These are phyloP conservation scores for Falco punctatus DNA, from an alignment of 2,113 vertebrate genomes.

Conservation along the genomic window DNA sequence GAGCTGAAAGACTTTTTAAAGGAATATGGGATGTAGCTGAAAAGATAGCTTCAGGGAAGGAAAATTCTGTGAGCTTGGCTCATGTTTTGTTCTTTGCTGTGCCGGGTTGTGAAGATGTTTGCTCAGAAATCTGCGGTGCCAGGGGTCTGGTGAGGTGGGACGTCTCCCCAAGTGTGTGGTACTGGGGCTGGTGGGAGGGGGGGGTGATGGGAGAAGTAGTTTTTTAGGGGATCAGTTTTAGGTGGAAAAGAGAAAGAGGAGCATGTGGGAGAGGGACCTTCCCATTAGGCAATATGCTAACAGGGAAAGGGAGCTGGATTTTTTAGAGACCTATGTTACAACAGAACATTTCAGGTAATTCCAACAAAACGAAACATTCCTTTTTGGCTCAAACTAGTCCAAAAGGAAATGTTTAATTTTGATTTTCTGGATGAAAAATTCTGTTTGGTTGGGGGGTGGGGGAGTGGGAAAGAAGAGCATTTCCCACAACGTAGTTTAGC, in stretches of 20 bases:
- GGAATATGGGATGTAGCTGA: not conserved
- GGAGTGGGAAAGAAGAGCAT: not conserved
- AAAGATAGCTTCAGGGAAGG: not conserved
- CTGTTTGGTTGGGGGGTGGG: accelerated
- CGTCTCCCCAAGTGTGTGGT: accelerated
- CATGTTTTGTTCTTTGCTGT: not conserved
- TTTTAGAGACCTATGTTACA: not conserved
- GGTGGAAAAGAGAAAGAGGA: not conserved
- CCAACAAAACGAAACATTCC: not conserved
- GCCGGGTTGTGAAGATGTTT: not conserved
- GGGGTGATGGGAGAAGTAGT: not conserved
- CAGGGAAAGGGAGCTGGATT: not conserved
- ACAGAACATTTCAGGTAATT: not conserved
- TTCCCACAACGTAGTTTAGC: not conserved
- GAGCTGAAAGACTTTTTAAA: not conserved
- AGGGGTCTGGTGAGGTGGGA: not conserved
- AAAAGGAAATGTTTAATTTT: not conserved
- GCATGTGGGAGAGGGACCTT: not conserved
- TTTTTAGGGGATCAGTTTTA: not conserved
- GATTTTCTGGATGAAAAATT: not conserved
- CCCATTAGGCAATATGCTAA: not conserved
- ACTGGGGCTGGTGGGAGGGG: not conserved
- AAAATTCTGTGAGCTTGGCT: accelerated
- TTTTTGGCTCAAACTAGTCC: not conserved
- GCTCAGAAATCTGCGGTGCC: not conserved